Conservation (phyloP, 2,888 invertebrate species). For the Baronia brevicornis region DNA sequence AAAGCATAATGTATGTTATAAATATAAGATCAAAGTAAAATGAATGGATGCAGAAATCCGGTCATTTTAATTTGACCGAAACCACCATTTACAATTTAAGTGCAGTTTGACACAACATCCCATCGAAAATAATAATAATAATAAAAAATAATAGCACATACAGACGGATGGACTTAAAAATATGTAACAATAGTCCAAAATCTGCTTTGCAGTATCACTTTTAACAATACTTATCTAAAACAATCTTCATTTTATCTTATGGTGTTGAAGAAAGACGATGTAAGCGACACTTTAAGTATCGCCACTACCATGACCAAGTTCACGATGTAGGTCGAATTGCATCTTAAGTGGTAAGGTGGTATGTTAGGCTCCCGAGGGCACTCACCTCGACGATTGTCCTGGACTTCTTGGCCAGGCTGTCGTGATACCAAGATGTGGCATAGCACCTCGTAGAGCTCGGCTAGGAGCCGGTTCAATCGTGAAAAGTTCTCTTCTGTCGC, state of each 20-base stretch:
- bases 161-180: conserved; percentile 65
- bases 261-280: conserved; percentile 70
- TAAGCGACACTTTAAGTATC: conserved; percentile 69
- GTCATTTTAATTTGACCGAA: conserved; percentile 35
- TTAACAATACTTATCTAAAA: conserved; percentile 67
- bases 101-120: conserved; percentile 75
- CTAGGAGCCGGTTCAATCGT: conserved; percentile 72
- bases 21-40: conserved; percentile 33
- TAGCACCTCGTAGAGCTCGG: conserved; percentile 73
- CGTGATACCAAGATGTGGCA: conserved; percentile 73
- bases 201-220: conserved; percentile 71
- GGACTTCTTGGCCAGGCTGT: conserved; percentile 65
- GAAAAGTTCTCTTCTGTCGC: conserved; percentile 74
- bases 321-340: conserved; percentile 76
- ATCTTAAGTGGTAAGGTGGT: conserved; percentile 75
- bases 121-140: conserved; percentile 24
- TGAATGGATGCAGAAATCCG: conserved; percentile 23
- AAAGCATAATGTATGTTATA: conserved; percentile 42
- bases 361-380: conserved; percentile 67
- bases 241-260: conserved; percentile 67
- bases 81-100: conserved; percentile 73
- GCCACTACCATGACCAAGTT: conserved; percentile 72
- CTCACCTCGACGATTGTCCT: conserved; percentile 71
- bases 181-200: conserved; percentile 69
- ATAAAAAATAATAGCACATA: conserved; percentile 36